Base-by-base conservation (phyloP, 2,888 invertebrate genomes). In the Andrena fulva region DNA sequence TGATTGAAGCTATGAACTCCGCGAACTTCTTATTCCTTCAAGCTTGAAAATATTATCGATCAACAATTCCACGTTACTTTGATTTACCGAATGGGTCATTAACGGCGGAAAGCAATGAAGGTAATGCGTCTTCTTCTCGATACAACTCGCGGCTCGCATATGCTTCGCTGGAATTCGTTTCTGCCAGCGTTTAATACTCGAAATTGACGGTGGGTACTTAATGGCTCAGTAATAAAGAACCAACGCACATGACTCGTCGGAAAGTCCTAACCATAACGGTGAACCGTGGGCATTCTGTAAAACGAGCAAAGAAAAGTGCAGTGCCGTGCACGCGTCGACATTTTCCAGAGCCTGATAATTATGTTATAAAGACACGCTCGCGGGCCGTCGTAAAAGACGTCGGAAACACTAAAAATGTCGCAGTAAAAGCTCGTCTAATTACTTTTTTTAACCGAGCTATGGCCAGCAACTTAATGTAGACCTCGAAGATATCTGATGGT, bases 131-230 rank as follows among this genome's bases (percentile, higher is more conserved):
- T 42, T 16, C 42, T 42, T 42, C 42, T 42, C 42, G 42, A 16
- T 42, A 16, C 42, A 70, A 29, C 60, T 66, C 31, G 67, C 35
- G 5, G 52, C 67, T 70, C 35, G 52, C n/a, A n/a, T 0, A 35
- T 10, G 8, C 54, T 10, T n/a, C 70, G 50, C 2, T 42, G 59
- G 71, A 68, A 69, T 80, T 62, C 66, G 59, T 69, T 76, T 60
- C 33, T 35, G 33, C 59, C 60, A 74, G 56, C 80, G 64, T 80
- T 86, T 78, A 83, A 76, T 73, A 79, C 64, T 75, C 60, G 50
- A 73, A 79, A 86, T 86, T 86, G 86, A 81, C 66, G 71, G 72
- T 54, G 54, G 64, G 33, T 56, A 59, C 56, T 81, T 71, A 85
- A 77, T 81, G 66, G 68, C 20, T 70, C 48, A 10, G 52, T 77